Conservation (phyloP, 1,140 invertebrate genomes). For the Bombus affinis region DNA sequence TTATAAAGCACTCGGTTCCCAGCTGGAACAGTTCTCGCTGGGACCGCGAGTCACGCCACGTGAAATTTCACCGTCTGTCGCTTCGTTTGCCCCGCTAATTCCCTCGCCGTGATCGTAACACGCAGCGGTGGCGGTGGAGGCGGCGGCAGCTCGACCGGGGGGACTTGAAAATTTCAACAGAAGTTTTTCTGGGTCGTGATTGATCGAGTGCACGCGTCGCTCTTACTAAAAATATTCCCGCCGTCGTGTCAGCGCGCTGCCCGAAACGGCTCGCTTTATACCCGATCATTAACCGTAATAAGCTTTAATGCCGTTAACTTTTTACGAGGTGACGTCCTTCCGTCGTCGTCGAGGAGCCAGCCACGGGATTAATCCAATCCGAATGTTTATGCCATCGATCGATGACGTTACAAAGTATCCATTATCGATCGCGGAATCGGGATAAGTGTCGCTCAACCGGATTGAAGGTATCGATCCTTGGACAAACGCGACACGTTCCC, state of each 20-base stretch:
- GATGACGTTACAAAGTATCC: not conserved
- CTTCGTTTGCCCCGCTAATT: conserved; percentile 37
- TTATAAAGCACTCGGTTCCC: not conserved
- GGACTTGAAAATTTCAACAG: conserved; percentile 36
- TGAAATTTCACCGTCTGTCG: conserved; percentile 46
- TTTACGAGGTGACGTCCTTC: not conserved
- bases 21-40: conserved; percentile 5
- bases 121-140: not conserved
- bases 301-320: conserved; percentile 1
- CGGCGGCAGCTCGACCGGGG: not conserved
- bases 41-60: conserved; percentile 28
- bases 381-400: conserved; percentile 6
- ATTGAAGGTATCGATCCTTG: not conserved
- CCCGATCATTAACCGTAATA: conserved; percentile 31
- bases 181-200: conserved; percentile 51
- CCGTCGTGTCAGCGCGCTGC: not conserved
- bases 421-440: not conserved
- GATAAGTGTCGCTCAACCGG: not conserved
- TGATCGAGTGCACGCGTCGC: conserved; percentile 35
- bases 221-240: conserved; percentile 23
- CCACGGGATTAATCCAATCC: not conserved
- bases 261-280: not conserved
- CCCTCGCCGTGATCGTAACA: conserved; percentile 6
- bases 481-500: not conserved
- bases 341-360: not conserved